Conservation (phyloP, 2,797 vertebrate species). For the Chelon auratus region DNA sequence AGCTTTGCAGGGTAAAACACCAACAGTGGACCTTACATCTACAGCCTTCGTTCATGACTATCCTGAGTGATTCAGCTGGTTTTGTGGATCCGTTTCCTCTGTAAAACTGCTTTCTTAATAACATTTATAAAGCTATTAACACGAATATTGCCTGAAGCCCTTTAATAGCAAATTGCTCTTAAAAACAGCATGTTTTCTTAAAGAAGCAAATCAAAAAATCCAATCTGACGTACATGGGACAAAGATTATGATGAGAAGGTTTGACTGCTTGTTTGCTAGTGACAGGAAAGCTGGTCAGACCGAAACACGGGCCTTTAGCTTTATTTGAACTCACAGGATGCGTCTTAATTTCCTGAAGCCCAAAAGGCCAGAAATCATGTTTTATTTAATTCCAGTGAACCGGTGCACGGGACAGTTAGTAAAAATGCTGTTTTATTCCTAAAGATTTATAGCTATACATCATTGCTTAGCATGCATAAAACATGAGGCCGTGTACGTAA, state of each 20-base stretch:
- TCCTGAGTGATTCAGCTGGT: slow-evolving; percentile 52
- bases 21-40: background rate
- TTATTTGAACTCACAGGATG: slow-evolving; percentile 14
- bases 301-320: background rate
- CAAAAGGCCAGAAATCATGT: slow-evolving; percentile 28
- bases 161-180: slow-evolving; percentile 24
- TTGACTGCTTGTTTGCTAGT: slow-evolving; percentile 3
- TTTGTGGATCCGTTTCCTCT: slow-evolving; percentile 23
- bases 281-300: background rate
- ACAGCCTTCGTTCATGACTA: slow-evolving; percentile 11
- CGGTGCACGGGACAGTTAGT: slow-evolving; percentile 17
- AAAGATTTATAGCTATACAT: slow-evolving; percentile 32
- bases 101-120: slow-evolving; percentile 52
- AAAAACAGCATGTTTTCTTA: slow-evolving; percentile 6
- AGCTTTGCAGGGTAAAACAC: background rate
- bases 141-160: slow-evolving; percentile 33
- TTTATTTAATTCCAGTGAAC: slow-evolving; percentile 49
- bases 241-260: slow-evolving; percentile 2
- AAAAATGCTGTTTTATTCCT: slow-evolving; percentile 16
- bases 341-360: background rate
- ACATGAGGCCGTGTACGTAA: slow-evolving; percentile 52
- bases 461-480: slow-evolving; percentile 60
- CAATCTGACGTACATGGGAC: slow-evolving; percentile 19
- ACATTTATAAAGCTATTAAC: slow-evolving; percentile 53
- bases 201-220: slow-evolving; percentile 9